Percentiles rank a stretch among this genome's conserved stretches.
Evolutionary conservation across 2,113 vertebrate species (phyloP).

Genomic region (Hepsetus odoe): DNA sequence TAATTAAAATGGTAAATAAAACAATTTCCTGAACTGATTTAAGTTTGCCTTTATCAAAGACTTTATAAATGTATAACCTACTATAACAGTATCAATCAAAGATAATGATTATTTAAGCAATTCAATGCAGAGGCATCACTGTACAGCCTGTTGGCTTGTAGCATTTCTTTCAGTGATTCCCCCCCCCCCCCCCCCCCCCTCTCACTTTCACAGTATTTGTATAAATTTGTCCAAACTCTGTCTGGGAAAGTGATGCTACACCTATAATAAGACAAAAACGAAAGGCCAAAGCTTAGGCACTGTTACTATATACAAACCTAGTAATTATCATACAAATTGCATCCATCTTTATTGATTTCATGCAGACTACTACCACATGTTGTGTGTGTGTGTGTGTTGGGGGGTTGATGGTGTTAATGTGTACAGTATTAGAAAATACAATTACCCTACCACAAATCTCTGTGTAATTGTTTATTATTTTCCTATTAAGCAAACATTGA

Average conservation of each 20-base stretch:
- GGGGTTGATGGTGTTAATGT: slow-evolving; percentile 92
- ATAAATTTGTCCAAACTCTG: neutral
- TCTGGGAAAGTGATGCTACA: slow-evolving; percentile 15
- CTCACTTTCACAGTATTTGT: neutral
- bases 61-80: too few relatives aligned
- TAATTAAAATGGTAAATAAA: too few relatives aligned
- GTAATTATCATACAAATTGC: slow-evolving; percentile 88
- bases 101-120: too few relatives aligned
- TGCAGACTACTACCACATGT: slow-evolving; percentile 98
- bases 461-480: slow-evolving; percentile 99
- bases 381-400: slow-evolving; percentile 90
- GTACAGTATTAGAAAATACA: slow-evolving; percentile 92
- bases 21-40: too few relatives aligned
- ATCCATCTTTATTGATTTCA: slow-evolving; percentile 96
- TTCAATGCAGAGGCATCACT: too few relatives aligned
- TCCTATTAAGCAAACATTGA: slow-evolving; percentile 98
- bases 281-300: slow-evolving; percentile 13
- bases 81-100: too few relatives aligned
- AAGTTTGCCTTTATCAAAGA: too few relatives aligned
- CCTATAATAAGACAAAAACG: slow-evolving; percentile 16
- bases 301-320: slow-evolving; percentile 57
- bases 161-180: too few relatives aligned
- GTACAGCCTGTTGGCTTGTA: too few relatives aligned
- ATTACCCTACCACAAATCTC: slow-evolving; percentile 90
- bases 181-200: too few relatives aligned